phyloP scores from a whole-genome alignment of 2,888 invertebrate genomes.

The Drosophila ustulata region DNA sequence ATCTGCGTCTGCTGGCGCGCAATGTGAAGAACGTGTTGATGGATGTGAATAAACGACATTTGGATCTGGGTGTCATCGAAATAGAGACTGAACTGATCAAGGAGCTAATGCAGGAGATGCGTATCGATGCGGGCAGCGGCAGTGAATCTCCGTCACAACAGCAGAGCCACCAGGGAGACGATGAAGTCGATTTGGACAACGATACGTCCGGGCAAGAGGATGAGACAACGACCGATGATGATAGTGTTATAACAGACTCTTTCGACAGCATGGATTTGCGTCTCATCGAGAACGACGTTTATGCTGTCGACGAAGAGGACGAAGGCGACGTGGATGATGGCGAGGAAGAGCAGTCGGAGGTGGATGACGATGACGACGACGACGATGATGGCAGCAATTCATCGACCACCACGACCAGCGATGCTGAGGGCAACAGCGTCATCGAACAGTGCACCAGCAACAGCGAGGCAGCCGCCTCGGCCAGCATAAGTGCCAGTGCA shows the following conservation, averaged over 20 bases:
- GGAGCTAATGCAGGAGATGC: constrained; percentile 82
- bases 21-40: constrained; percentile 82
- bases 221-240: constrained; percentile 72
- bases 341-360: constrained; percentile 62
- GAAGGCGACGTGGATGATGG: constrained; percentile 61
- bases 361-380: constrained; percentile 52
- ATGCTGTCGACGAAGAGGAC: constrained; percentile 60
- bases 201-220: constrained; percentile 68
- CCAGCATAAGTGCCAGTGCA: constrained; percentile 41
- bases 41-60: constrained; percentile 77
- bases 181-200: constrained; percentile 58
- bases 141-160: constrained; percentile 57
- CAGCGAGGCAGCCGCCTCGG: constrained; percentile 61
- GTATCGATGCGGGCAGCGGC: constrained; percentile 57
- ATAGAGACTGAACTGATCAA: constrained; percentile 82
- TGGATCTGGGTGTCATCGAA: constrained; percentile 77
- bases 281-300: constrained; percentile 66
- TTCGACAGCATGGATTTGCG: constrained; percentile 73
- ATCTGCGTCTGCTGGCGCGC: constrained; percentile 76
- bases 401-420: constrained; percentile 74
- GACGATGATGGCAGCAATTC: constrained; percentile 56
- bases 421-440: constrained; percentile 80
- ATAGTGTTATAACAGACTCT: constrained; percentile 69
- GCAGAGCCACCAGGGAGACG: constrained; percentile 57
- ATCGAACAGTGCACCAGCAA: constrained; percentile 78